Conservation (phyloP, 2,113 vertebrate species). For the Pelodiscus sinensis region DNA sequence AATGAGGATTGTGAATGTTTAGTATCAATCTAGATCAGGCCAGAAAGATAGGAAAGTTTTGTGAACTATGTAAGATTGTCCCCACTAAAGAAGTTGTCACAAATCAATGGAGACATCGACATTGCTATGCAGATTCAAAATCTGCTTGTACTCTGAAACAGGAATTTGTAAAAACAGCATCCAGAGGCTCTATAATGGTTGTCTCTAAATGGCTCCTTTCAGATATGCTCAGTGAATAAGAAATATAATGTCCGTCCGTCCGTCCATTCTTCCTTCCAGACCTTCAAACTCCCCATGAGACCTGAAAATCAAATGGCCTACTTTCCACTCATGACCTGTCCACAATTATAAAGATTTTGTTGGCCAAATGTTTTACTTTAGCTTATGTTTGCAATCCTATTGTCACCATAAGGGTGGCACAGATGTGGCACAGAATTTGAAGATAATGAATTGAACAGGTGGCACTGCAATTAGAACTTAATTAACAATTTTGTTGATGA, state of each 20-base stretch:
- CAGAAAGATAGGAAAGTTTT: slow-evolving; percentile 26
- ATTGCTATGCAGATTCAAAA: background rate
- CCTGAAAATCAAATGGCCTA: background rate
- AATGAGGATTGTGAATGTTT: background rate
- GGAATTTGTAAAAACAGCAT: slow-evolving; percentile 38
- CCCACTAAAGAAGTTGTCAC: slow-evolving; percentile 21
- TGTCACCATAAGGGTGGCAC: background rate
- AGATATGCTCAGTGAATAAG: slow-evolving; percentile 21
- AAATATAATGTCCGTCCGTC: background rate
- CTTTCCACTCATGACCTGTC: background rate
- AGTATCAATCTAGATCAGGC: background rate
- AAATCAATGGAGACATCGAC: background rate
- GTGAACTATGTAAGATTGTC: slow-evolving; percentile 16
- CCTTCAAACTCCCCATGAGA: background rate
- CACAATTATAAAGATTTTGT: background rate
- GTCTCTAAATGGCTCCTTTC: background rate
- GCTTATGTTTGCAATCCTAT: background rate
- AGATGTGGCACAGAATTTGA: background rate
- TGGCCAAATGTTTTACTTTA: background rate
- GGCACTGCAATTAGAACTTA: rapidly evolving
- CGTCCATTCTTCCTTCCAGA: background rate
- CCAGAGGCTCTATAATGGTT: slow-evolving; percentile 18
- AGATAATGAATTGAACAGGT: background rate
- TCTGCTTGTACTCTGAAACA: slow-evolving; percentile 1
- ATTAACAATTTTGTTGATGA: background rate